Evolutionary conservation across 2,888 invertebrate species (phyloP), one percentile per base, ranked within the genome.

Genomic region (Melinaea marsaeus): DNA sequence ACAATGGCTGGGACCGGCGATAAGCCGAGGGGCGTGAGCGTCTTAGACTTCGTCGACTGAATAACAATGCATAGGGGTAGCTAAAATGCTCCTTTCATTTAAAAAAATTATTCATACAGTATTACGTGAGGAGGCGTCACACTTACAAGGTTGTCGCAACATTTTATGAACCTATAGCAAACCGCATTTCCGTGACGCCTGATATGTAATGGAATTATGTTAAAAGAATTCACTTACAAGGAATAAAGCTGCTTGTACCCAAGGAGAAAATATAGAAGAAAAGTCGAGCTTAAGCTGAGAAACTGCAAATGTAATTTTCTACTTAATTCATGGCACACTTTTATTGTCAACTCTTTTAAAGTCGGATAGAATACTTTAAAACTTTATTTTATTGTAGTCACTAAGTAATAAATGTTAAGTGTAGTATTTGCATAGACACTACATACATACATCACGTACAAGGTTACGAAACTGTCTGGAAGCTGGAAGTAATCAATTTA

Each of bases 1-100:
- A 88, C 88, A 87, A 84, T 83, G 88, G 83, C 89, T 90, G 90
- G 84, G 81, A 79, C 78, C 75, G 81, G 79, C 88, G 90, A 90
- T 90, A 90, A 90, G 90, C 89, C 82, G 77, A 72, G 84, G 79
- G 79, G 89, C 88, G 89, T 86, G 89, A 84, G 84, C 86, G 84
- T 75, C 80, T 77, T 76, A 78, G 82, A 79, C 85, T 78, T 74
- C 86, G 84, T 75, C 79, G 79, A 79, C 87, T 86, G 90, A 90
- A 90, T 90, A 90, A 88, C 88, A 90, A 90, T 90, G 85, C 82
- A 81, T 79, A 75, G 74, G 75, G 77, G 76, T 72, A 73, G 73
- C 84, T 88, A 86, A 88, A 88, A 88, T 79, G 85, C 74, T 78
- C 82, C 85, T 79, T 70, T 74, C 72, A 68, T 67, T 68, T 62